These are phyloP conservation scores for Cepaea hortensis DNA, from an alignment of 2,888 invertebrate genomes.

Conservation along the genomic window DNA sequence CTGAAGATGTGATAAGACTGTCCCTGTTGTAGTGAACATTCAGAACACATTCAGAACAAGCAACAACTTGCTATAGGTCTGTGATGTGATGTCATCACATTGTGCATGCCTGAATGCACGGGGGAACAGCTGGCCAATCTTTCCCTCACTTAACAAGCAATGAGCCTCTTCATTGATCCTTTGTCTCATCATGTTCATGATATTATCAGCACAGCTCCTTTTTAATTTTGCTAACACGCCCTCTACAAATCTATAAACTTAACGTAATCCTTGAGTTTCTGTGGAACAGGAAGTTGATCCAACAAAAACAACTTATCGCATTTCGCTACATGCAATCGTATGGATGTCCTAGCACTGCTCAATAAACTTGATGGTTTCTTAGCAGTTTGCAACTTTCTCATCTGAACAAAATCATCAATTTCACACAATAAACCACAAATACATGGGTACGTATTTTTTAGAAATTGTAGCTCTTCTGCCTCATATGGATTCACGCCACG, in stretches of 20 bases:
- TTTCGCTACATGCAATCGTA: constrained; percentile 53
- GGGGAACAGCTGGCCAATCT: too few species aligned
- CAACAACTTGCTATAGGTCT: too few species aligned
- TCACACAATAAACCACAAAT: constrained; percentile 15
- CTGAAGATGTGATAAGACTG: too few species aligned
- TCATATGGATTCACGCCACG: constrained; percentile 26
- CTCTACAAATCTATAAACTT: constrained; percentile 45
- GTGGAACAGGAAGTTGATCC: constrained; percentile 56
- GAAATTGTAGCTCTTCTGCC: constrained; percentile 27
- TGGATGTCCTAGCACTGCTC: constrained; percentile 53
- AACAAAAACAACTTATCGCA: constrained; percentile 53
- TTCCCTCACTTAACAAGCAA: too few species aligned
- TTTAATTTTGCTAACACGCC: too few species aligned
- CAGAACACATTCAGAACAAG: too few species aligned
- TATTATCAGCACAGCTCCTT: too few species aligned
- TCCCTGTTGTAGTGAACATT: too few species aligned
- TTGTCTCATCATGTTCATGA: too few species aligned
- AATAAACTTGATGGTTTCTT: constrained; percentile 52
- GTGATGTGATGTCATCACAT: too few species aligned
- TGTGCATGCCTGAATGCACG: too few species aligned
- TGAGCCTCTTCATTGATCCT: too few species aligned
- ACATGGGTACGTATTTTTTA: constrained; percentile 4
- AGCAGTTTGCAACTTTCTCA: constrained; percentile 44
- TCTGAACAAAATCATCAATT: constrained; percentile 53
- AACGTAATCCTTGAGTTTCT: constrained; percentile 56